Evolutionary conservation across 2,797 vertebrate species (phyloP), one percentile per base, ranked within the genome.

Genomic region (Cephalopachus bancanus): DNA sequence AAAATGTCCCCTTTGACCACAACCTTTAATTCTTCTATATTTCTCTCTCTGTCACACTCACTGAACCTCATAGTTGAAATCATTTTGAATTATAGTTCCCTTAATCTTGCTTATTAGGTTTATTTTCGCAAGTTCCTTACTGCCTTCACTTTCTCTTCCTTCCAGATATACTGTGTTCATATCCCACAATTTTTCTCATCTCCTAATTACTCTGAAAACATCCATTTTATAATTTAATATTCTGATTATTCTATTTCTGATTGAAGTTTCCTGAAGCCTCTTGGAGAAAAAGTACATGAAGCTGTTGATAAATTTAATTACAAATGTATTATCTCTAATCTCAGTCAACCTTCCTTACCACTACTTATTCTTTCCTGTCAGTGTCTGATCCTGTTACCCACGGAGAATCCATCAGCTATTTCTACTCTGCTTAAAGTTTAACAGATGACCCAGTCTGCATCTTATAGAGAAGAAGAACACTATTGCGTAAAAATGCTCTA

Each of bases 1-100:
- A 30, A 65, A 91, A 49, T 80, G 93, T 76, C 62, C 67, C 89
- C n/a, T 84, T 51, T 89, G 85, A 92, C 74, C 80, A 86, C 67
- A 91, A 17, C 53, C 28, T 72, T 30, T 80, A 90, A 74, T 79
- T 62, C 8, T 80, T 84, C 44, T 94, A 15, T 89, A 80, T 91
- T 60, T 91, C 83, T 89, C 55, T 64, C n/a, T 83, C 57, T 10
- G 53, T 94, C 20, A 65, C 28, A 64, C 51, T 51, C 37, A 96
- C 22, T 80, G n/a, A 49, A 84, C 6, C 20, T 65, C n/a, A 49
- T 49, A 26, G 19, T 16, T 84, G 44, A 85, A 88, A 89, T 91
- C 12, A 69, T 84, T 93, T 89, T 81, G 55, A 71, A 74, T 93
- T 81, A 37, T 80, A 71, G 53, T 16, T 92, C 28, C 67, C 19